Percentiles rank a stretch among this genome's conserved stretches.
Conservation (phyloP, 1,140 invertebrate genomes). For the Lasioglossum albipes region DNA sequence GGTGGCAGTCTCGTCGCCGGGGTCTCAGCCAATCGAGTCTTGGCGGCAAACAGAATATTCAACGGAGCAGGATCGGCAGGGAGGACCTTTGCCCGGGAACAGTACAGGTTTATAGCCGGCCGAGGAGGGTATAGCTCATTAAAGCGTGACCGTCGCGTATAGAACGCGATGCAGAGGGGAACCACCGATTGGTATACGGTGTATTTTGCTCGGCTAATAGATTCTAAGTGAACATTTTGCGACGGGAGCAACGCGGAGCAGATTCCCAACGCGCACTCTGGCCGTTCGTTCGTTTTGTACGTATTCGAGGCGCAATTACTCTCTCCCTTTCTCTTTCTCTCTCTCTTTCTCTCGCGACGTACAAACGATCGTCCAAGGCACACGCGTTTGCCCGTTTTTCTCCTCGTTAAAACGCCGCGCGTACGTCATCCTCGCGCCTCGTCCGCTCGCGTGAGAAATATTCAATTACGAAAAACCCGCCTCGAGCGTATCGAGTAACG, state of each 20-base stretch:
- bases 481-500: neutral
- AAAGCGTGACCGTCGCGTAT: neutral
- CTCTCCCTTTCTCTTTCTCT: constrained; percentile 8
- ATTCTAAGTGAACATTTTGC: constrained; percentile 3
- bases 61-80: neutral
- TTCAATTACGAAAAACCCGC: constrained; percentile 17
- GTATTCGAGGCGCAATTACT: constrained; percentile 7
- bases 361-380: neutral
- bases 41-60: constrained; percentile 4
- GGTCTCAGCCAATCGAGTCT: neutral
- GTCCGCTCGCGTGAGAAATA: constrained; percentile 1
- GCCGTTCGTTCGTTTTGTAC: neutral
- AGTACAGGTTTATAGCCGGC: neutral
- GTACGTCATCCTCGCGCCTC: constrained; percentile 9
- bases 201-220: constrained; percentile 5
- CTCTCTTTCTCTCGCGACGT: constrained; percentile 6
- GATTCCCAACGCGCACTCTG: neutral
- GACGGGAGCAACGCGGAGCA: neutral
- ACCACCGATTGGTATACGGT: neutral
- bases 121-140: constrained; percentile 7
- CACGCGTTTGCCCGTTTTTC: constrained; percentile 3
- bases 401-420: constrained; percentile 10
- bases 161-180: neutral
- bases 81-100: neutral
- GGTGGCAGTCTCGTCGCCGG: no score